Evolutionary conservation across 2,113 vertebrate genomes (phyloP).

Genomic region (Spilogale gracilis): DNA sequence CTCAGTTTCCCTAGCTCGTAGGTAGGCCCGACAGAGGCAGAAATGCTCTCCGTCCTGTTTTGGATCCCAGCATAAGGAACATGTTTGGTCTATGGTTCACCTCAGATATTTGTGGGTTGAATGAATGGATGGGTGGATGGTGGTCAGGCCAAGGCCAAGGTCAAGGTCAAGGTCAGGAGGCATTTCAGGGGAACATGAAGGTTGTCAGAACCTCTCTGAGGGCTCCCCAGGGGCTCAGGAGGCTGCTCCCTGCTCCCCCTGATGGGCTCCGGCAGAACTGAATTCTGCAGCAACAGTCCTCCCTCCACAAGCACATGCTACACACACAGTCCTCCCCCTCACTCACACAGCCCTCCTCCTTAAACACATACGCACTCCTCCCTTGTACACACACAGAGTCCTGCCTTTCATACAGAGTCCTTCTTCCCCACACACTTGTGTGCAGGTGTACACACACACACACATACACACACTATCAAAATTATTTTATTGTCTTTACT

Average conservation of each 20-base stretch:
- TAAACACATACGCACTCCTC: neutral
- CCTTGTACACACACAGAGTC: neutral
- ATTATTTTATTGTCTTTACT: neutral
- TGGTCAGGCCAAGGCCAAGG: neutral
- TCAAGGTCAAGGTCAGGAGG: neutral
- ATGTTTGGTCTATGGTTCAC: neutral
- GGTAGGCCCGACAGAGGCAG: neutral
- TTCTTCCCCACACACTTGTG: too few relatives aligned
- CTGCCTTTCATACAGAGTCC: neutral
- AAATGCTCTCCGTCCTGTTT: neutral
- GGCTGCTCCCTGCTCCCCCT: neutral
- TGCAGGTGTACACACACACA: too few relatives aligned
- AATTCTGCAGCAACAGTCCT: neutral
- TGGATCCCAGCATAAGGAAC: neutral
- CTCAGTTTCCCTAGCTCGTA: neutral
- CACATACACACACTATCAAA: neutral
- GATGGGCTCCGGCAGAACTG: neutral
- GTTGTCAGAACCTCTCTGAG: neutral
- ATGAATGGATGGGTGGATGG: neutral
- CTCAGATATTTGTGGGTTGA: neutral
- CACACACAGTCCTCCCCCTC: neutral
- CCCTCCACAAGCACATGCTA: accelerated
- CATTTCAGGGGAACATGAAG: neutral
- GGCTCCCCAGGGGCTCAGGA: neutral
- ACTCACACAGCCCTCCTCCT: neutral